Base-by-base conservation (phyloP, 2,797 vertebrate species). In the Diceros bicornis region DNA sequence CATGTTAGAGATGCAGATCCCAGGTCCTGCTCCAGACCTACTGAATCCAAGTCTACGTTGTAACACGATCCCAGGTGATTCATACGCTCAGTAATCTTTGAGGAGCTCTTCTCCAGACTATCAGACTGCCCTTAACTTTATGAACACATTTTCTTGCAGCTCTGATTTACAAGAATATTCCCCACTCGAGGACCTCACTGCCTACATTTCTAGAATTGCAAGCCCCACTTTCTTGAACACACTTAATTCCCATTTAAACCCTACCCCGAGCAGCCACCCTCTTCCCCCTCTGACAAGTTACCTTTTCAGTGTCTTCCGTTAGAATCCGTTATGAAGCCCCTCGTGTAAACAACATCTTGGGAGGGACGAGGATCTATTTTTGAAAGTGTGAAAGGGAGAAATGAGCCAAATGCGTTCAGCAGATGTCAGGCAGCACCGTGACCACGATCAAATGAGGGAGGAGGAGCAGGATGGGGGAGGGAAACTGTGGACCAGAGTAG, bases 321-420 rank as follows among this genome's bases (percentile, higher is more conserved):
- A 98, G 98, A 98, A 98, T 97, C 95, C 83, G 77, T 98, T 98
- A 97, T 97, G 98, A 98, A 98, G 94, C 52, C 94, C 97, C 93
- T 98, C 37, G 57, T 97, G 95, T 96, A 98, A 98, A 98, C 97
- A 98, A 97, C 98, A 98, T 95, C 97, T 97, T 89, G 81, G 97
- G 97, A 99, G 94, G 97, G 97, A 97, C 0, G 66, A 98, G 96
- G 98, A 96, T 98, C 97, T 98, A 97, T 97, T 98, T 98, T 98
- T 94, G 93, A 85, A 98, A 98, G 98, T 69, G 98, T 98, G 97
- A 98, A 97, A 98, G 95, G 98, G 47, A 98, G 96, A 98, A 98
- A 98, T 97, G 93, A 98, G 97, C 97, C 97, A 97, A 2, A 2
- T 94, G 92, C 21, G 18, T 96, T 97, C 97, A 96, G 91, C 0